A percentile compares a stretch with the other conserved stretches of the same genome.
Conservation (phyloP, 1,140 invertebrate genomes). For the Yoshiicerus persimilis region DNA sequence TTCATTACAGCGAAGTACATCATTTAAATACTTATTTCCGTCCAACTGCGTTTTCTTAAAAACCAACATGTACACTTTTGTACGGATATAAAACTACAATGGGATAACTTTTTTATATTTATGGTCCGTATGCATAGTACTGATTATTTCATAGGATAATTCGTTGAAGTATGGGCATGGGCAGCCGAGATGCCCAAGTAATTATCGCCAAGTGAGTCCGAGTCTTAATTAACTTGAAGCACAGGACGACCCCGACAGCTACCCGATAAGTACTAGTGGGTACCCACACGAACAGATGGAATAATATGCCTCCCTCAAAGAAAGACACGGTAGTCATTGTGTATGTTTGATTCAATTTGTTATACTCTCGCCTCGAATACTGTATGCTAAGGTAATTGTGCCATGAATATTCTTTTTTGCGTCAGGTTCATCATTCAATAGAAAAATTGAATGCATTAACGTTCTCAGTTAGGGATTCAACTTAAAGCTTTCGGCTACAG, state of each 20-base stretch:
- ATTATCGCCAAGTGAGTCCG: background rate
- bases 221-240: conserved; percentile 6
- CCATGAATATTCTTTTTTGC: too few relatives aligned
- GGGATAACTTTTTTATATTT: too few relatives aligned
- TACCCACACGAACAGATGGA: background rate
- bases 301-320: background rate
- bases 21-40: too few relatives aligned
- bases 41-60: too few relatives aligned
- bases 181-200: too few relatives aligned
- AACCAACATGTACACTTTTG: too few relatives aligned
- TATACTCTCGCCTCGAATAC: background rate
- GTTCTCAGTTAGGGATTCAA: background rate
- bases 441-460: background rate
- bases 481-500: background rate
- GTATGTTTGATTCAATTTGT: background rate
- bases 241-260: background rate
- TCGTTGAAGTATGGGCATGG: too few relatives aligned
- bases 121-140: too few relatives aligned
- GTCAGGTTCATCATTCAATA: background rate
- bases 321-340: background rate
- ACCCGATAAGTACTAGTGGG: background rate
- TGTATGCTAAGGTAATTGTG: background rate
- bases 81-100: too few relatives aligned
- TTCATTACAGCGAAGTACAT: too few relatives aligned
- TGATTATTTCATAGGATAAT: too few relatives aligned